These are phyloP conservation scores for Brotula barbata DNA, from an alignment of 2,797 vertebrate species.

Conservation along the genomic window DNA sequence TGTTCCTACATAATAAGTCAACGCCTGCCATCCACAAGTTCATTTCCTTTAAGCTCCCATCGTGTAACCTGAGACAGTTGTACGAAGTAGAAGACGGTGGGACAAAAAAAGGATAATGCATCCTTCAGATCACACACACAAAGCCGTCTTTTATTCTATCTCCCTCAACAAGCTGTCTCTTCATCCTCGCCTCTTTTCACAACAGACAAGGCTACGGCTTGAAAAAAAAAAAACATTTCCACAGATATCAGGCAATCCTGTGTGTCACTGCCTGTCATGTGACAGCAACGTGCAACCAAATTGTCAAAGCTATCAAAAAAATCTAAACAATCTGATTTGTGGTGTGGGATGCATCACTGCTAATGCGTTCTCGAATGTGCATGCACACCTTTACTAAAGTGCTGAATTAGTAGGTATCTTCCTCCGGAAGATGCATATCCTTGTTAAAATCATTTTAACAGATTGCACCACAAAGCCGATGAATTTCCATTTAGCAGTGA, in stretches of 20 bases:
- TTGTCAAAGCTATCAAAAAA: slow-evolving; percentile 22
- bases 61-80: slow-evolving; percentile 32
- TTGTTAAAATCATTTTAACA: no score
- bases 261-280: no score
- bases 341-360: not conserved
- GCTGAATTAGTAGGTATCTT: not conserved
- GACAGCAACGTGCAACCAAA: slow-evolving; percentile 17
- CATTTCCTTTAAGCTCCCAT: slow-evolving; percentile 27
- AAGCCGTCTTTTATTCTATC: slow-evolving; percentile 53
- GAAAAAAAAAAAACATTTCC: slow-evolving; percentile 33
- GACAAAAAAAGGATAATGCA: slow-evolving; percentile 34
- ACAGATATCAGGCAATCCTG: no score
- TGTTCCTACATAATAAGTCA: slow-evolving; percentile 3
- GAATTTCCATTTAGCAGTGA: not conserved
- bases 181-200: slow-evolving; percentile 38
- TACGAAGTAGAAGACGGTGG: slow-evolving; percentile 29
- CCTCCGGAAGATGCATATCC: not conserved
- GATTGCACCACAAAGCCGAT: not conserved
- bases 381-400: slow-evolving; percentile 11
- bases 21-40: not conserved
- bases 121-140: slow-evolving; percentile 34
- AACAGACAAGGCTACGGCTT: slow-evolving; percentile 27
- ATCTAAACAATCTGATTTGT: slow-evolving; percentile 4
- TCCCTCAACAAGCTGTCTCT: slow-evolving; percentile 41
- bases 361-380: slow-evolving; percentile 14